These are phyloP conservation scores for Nymphalis polychloros DNA, from an alignment of 2,888 invertebrate species.

Conservation along the genomic window DNA sequence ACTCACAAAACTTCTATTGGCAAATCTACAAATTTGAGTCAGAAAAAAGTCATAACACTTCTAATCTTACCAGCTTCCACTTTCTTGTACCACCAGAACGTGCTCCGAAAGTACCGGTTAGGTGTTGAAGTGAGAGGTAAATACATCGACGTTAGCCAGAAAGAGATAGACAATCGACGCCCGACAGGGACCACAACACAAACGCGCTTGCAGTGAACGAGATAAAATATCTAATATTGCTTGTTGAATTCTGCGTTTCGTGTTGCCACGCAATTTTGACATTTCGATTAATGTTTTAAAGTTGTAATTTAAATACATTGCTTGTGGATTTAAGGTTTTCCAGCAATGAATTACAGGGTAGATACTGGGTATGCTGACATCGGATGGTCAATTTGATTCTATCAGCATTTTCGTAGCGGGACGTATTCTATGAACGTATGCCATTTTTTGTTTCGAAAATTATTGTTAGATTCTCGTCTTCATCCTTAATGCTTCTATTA, in stretches of 20 bases:
- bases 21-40: slow-evolving; percentile 11
- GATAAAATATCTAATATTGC: slow-evolving; percentile 50
- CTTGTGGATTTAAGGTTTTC: slow-evolving; percentile 29
- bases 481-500: background rate
- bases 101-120: slow-evolving; percentile 54
- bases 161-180: slow-evolving; percentile 45
- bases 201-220: slow-evolving; percentile 55
- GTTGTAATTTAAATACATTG: slow-evolving; percentile 36
- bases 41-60: slow-evolving; percentile 25
- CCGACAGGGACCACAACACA: slow-evolving; percentile 61
- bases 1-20: slow-evolving; percentile 2
- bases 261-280: slow-evolving; percentile 34
- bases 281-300: slow-evolving; percentile 21
- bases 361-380: slow-evolving; percentile 52
- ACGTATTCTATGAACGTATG: slow-evolving; percentile 36
- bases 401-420: slow-evolving; percentile 54
- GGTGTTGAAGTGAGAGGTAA: slow-evolving; percentile 48
- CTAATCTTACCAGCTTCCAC: slow-evolving; percentile 35
- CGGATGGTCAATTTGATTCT: slow-evolving; percentile 60
- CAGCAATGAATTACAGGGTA: slow-evolving; percentile 21
- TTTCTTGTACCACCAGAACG: slow-evolving; percentile 31
- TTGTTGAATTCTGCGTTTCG: slow-evolving; percentile 47
- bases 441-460: slow-evolving; percentile 29
- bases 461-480: slow-evolving; percentile 8
- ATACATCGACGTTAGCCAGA: slow-evolving; percentile 43